Percentiles rank a stretch among this genome's conserved stretches.
phyloP scores from a whole-genome alignment of 1,140 invertebrate species.

The Frieseomelitta varia region DNA sequence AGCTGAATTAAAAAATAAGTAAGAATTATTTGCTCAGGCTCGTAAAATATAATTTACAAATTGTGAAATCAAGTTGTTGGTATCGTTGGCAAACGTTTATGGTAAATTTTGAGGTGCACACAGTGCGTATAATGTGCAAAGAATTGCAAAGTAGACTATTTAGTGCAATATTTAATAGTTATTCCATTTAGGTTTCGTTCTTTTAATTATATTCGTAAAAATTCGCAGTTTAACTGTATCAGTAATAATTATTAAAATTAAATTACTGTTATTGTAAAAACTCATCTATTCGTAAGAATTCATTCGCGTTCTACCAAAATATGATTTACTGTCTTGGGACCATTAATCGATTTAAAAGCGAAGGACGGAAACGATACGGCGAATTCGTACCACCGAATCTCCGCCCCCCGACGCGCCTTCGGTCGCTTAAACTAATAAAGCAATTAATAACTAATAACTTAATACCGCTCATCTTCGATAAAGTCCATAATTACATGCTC shows the following conservation, averaged over 20 bases:
- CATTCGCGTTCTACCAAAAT: not conserved
- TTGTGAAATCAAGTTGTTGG: not conserved
- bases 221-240: too few relatives aligned
- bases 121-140: too few relatives aligned
- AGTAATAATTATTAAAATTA: not conserved
- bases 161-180: too few relatives aligned
- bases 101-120: too few relatives aligned
- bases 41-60: not conserved
- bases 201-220: too few relatives aligned
- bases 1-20: not conserved
- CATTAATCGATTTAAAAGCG: not conserved
- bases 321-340: not conserved
- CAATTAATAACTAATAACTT: constrained; percentile 71
- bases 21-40: not conserved
- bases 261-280: not conserved
- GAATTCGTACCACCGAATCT: constrained; percentile 22
- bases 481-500: constrained; percentile 67
- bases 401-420: constrained; percentile 19
- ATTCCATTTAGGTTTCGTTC: too few relatives aligned
- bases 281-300: not conserved
- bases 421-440: constrained; percentile 72
- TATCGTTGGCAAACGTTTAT: not conserved
- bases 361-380: not conserved
- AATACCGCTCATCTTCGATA: constrained; percentile 52
- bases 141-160: too few relatives aligned